These are phyloP conservation scores for Pogonocichla stellata DNA, from an alignment of 2,113 vertebrate species.

Conservation along the genomic window DNA sequence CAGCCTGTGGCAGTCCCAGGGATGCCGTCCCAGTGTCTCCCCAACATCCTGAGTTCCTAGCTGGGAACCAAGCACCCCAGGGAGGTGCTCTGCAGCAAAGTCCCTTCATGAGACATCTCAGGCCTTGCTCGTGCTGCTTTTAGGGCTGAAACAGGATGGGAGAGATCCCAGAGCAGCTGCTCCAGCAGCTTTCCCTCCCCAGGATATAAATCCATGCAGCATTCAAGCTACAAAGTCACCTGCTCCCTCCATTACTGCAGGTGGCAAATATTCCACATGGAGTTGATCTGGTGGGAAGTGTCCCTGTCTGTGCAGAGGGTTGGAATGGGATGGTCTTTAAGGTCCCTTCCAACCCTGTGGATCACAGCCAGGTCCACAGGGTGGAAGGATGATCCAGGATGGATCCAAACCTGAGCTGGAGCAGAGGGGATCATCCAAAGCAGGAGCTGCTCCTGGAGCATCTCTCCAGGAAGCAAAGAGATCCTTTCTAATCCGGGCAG, in stretches of 20 bases:
- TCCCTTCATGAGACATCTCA: not conserved
- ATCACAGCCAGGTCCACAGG: not conserved
- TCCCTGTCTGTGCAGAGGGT: not conserved
- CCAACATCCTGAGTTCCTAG: not conserved
- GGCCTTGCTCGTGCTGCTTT: not conserved
- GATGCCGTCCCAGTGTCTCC: not conserved
- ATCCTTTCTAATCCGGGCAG: not conserved
- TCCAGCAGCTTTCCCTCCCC: not conserved
- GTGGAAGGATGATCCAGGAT: not conserved
- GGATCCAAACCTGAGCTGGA: not conserved
- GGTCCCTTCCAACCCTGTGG: not conserved
- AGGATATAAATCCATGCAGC: accelerated
- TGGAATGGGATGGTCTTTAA: not conserved
- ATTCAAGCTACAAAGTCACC: not conserved
- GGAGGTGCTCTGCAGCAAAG: not conserved
- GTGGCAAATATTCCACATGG: accelerated
- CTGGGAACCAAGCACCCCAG: not conserved
- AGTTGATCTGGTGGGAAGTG: accelerated
- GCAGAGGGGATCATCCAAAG: not conserved
- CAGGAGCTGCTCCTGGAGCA: not conserved
- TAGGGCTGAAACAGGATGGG: not conserved
- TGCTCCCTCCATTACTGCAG: accelerated
- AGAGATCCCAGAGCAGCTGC: not conserved
- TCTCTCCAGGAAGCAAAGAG: not conserved
- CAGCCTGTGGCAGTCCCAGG: not conserved